A percentile compares a stretch with the other conserved stretches of the same genome.
Evolutionary conservation across 1,140 invertebrate genomes (phyloP).

Genomic region (Drosophila nikananu): DNA sequence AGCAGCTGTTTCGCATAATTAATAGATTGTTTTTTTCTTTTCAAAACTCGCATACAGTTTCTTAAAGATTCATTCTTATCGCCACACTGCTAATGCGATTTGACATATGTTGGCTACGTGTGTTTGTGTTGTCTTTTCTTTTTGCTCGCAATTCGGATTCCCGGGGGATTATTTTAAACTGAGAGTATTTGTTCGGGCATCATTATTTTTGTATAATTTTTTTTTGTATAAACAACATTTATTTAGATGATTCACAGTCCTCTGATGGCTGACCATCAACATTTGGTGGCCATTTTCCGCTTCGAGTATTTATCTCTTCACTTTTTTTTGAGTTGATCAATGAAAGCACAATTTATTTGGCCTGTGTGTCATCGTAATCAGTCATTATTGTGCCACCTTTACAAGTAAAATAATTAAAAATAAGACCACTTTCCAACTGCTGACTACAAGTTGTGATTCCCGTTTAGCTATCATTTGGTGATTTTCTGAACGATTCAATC

Average conservation of each 20-base stretch:
- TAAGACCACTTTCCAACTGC: background rate
- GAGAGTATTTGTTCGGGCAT: constrained; percentile 3
- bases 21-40: constrained; percentile 24
- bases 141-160: constrained; percentile 8
- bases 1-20: constrained; percentile 41
- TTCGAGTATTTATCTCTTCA: background rate
- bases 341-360: background rate
- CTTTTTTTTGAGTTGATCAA: background rate
- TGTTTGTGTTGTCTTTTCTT: constrained; percentile 42
- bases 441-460: constrained; percentile 42
- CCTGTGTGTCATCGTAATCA: background rate
- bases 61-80: constrained; percentile 37
- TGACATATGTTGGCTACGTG: constrained; percentile 41
- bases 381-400: background rate
- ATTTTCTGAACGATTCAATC: background rate
- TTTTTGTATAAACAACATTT: background rate
- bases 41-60: background rate
- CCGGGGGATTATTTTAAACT: constrained; percentile 6
- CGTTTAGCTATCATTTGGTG: background rate
- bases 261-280: background rate
- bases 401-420: background rate
- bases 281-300: constrained; percentile 3
- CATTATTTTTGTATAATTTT: background rate
- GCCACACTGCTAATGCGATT: constrained; percentile 25
- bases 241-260: constrained; percentile 14